Conservation (phyloP, 2,888 invertebrate species). For the Pandemis cinnamomeana region DNA sequence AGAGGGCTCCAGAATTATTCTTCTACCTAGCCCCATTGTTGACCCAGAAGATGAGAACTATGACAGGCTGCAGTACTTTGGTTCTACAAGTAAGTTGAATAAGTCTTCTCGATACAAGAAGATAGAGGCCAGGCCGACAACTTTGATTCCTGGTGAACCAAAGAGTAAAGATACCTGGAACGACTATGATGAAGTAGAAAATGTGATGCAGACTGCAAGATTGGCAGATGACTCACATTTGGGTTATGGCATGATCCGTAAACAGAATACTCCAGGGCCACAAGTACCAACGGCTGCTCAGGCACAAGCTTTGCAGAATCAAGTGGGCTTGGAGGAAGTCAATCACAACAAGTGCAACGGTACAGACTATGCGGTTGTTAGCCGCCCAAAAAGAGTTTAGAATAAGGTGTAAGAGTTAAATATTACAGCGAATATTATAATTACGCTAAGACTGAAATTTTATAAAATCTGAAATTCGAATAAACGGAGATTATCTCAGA, state of each 20-base stretch:
- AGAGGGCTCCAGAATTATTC: slow-evolving; percentile 83
- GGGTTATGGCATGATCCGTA: slow-evolving; percentile 91
- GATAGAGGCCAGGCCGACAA: slow-evolving; percentile 86
- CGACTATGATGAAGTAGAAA: slow-evolving; percentile 91
- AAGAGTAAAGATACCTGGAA: slow-evolving; percentile 85
- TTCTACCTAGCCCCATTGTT: slow-evolving; percentile 77
- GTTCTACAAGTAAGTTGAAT: slow-evolving; percentile 88
- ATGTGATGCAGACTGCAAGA: slow-evolving; percentile 88
- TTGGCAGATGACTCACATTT: slow-evolving; percentile 92
- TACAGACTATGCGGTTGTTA: slow-evolving; percentile 92
- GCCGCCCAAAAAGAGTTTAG: slow-evolving; percentile 93
- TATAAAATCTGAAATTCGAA: slow-evolving; percentile 31
- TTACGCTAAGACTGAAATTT: slow-evolving; percentile 37
- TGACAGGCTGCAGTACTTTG: slow-evolving; percentile 92
- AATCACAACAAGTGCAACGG: slow-evolving; percentile 90
- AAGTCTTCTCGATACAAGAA: slow-evolving; percentile 88
- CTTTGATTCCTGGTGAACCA: slow-evolving; percentile 74
- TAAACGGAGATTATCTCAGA: slow-evolving; percentile 25
- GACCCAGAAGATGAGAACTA: slow-evolving; percentile 87
- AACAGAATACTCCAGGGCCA: slow-evolving; percentile 84
- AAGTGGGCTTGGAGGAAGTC: slow-evolving; percentile 80
- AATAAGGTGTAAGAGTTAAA: slow-evolving; percentile 23
- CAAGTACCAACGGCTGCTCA: slow-evolving; percentile 82
- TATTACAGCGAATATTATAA: slow-evolving; percentile 43
- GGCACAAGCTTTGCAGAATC: slow-evolving; percentile 75